Evolutionary conservation across 2,113 vertebrate species (phyloP).

Genomic region (Ariopsis seemanni): DNA sequence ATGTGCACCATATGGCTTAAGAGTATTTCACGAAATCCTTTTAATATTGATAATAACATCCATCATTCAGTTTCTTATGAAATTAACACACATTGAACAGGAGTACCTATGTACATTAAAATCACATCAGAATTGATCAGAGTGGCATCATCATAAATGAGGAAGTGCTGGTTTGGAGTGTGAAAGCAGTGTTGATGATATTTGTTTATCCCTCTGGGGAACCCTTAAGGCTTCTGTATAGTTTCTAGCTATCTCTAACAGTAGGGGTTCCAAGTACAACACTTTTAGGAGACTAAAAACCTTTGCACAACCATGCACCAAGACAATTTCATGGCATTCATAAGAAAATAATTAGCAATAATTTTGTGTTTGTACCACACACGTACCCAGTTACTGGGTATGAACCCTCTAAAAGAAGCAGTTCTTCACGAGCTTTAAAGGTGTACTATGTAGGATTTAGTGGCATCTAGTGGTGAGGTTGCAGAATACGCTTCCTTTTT

Average conservation of each 20-base stretch:
- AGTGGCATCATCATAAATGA: background rate
- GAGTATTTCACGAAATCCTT: background rate
- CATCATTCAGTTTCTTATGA: background rate
- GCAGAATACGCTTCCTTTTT: too few species aligned
- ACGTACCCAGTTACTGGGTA: background rate
- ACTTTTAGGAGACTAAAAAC: background rate
- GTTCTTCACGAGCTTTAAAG: too few species aligned
- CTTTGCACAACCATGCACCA: background rate
- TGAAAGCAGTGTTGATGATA: background rate
- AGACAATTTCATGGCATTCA: background rate
- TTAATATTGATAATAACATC: background rate
- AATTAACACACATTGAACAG: background rate
- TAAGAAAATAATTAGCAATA: background rate
- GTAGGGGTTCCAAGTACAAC: background rate
- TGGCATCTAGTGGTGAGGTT: too few species aligned
- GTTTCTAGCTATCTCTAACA: background rate
- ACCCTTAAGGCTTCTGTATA: background rate
- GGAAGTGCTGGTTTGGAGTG: background rate
- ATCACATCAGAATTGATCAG: background rate
- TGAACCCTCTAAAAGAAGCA: too few species aligned
- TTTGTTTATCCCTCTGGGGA: background rate
- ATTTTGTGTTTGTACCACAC: background rate
- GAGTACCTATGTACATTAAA: background rate
- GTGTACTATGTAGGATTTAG: too few species aligned
- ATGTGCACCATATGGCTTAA: background rate